A percentile compares a stretch with the other conserved stretches of the same genome.
Evolutionary conservation across 2,797 vertebrate genomes (phyloP).

Genomic region (Gadopsis marmoratus): DNA sequence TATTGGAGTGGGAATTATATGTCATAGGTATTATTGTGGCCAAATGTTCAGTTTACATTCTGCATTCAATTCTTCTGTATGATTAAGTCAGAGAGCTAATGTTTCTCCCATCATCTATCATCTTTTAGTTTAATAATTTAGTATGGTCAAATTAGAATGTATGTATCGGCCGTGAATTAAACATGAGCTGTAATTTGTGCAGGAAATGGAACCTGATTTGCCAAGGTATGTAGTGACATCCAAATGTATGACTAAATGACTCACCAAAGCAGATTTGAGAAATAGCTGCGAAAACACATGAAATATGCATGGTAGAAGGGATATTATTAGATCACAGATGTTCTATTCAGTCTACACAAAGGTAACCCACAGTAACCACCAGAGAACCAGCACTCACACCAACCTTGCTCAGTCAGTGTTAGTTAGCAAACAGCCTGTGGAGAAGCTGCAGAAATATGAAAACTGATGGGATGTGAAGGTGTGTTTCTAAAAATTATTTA

Average conservation of each 20-base stretch:
- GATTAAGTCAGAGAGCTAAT: slow-evolving; percentile 70
- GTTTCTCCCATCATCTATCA: slow-evolving; percentile 72
- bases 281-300: slow-evolving; percentile 84
- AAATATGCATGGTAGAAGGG: slow-evolving; percentile 80
- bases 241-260: slow-evolving; percentile 81
- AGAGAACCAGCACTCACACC: slow-evolving; percentile 55
- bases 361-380: slow-evolving; percentile 70
- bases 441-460: slow-evolving; percentile 27
- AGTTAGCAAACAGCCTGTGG: slow-evolving; percentile 40
- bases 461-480: slow-evolving; percentile 19
- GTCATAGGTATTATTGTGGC: slow-evolving; percentile 54
- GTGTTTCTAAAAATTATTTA: slow-evolving; percentile 40
- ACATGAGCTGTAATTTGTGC: slow-evolving; percentile 82
- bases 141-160: slow-evolving; percentile 80
- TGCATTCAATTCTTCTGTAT: slow-evolving; percentile 42
- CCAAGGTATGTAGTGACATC: slow-evolving; percentile 79
- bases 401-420: slow-evolving; percentile 39
- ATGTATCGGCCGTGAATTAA: slow-evolving; percentile 82
- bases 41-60: slow-evolving; percentile 67
- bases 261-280: slow-evolving; percentile 81
- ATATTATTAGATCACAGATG: slow-evolving; percentile 84
- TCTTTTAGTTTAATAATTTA: slow-evolving; percentile 80
- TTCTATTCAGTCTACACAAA: slow-evolving; percentile 79
- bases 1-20: slow-evolving; percentile 28
- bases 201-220: slow-evolving; percentile 84